Percentiles rank a stretch among this genome's conserved stretches.
Evolutionary conservation across 2,113 vertebrate species (phyloP).

Genomic region (Hemicordylus capensis): DNA sequence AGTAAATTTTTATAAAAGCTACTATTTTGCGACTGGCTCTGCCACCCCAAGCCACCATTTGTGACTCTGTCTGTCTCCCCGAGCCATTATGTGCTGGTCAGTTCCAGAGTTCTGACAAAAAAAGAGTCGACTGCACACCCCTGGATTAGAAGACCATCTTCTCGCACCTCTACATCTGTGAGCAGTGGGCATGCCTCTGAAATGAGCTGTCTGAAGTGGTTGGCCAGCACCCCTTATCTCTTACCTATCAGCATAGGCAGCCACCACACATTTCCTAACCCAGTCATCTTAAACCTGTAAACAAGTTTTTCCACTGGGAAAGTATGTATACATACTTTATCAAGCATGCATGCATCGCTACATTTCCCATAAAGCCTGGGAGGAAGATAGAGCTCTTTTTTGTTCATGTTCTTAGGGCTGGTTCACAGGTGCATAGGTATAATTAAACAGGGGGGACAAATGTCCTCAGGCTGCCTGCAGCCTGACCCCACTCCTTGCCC

Average conservation of each 20-base stretch:
- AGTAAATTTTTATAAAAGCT: too few relatives aligned
- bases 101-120: too few relatives aligned
- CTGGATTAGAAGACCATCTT: too few relatives aligned
- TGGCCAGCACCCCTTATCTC: not conserved
- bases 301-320: not conserved
- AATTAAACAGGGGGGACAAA: too few relatives aligned
- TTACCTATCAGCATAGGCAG: not conserved
- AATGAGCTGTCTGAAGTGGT: not conserved
- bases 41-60: too few relatives aligned
- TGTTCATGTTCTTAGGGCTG: not conserved
- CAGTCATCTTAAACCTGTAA: not conserved
- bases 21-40: too few relatives aligned
- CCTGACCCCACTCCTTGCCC: too few relatives aligned
- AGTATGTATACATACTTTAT: not conserved
- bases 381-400: not conserved
- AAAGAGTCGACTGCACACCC: too few relatives aligned
- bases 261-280: not conserved
- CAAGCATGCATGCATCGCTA: not conserved
- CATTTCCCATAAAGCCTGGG: not conserved
- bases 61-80: too few relatives aligned
- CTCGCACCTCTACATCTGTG: not conserved
- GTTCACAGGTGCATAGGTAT: too few relatives aligned
- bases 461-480: too few relatives aligned
- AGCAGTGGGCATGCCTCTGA: not conserved
- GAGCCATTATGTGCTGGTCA: too few relatives aligned